Evolutionary conservation across 2,888 invertebrate genomes (phyloP).

Genomic region (Calliscelio sp.): DNA sequence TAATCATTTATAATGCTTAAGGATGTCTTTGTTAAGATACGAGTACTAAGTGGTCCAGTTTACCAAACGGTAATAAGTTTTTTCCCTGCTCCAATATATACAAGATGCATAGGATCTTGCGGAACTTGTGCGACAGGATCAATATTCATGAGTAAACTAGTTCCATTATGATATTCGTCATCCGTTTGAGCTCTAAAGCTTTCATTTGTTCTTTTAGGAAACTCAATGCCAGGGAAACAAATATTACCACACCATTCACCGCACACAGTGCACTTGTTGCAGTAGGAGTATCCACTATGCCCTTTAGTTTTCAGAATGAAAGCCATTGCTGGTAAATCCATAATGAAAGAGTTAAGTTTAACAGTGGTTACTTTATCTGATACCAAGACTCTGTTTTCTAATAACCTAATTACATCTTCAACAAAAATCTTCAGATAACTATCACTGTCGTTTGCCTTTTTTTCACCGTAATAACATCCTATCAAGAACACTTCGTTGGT

Average conservation of each 20-base stretch:
- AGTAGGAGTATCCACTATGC: constrained; percentile 29
- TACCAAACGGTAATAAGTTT: constrained; percentile 2
- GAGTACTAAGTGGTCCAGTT: not conserved
- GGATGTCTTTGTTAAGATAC: not conserved
- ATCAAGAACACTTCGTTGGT: constrained; percentile 19
- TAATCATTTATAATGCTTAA: not conserved
- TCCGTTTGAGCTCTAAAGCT: constrained; percentile 19
- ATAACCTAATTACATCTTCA: not conserved
- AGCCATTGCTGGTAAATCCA: constrained; percentile 36
- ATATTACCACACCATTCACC: not conserved
- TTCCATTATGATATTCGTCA: constrained; percentile 19
- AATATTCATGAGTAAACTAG: constrained; percentile 3
- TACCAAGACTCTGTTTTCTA: not conserved
- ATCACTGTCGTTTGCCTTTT: constrained; percentile 5
- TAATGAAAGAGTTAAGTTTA: constrained; percentile 20
- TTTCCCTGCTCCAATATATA: constrained; percentile 7
- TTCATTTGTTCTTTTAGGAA: constrained; percentile 8
- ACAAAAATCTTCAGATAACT: constrained; percentile 1
- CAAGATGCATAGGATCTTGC: constrained; percentile 19
- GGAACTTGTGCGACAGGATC: constrained; percentile 16
- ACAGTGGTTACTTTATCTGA: too few species aligned
- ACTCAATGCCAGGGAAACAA: constrained; percentile 16
- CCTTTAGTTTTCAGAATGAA: constrained; percentile 27
- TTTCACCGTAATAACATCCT: constrained; percentile 9
- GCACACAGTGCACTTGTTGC: constrained; percentile 29